Evolutionary conservation across 2,113 vertebrate genomes (phyloP).

Genomic region (Canis aureus): DNA sequence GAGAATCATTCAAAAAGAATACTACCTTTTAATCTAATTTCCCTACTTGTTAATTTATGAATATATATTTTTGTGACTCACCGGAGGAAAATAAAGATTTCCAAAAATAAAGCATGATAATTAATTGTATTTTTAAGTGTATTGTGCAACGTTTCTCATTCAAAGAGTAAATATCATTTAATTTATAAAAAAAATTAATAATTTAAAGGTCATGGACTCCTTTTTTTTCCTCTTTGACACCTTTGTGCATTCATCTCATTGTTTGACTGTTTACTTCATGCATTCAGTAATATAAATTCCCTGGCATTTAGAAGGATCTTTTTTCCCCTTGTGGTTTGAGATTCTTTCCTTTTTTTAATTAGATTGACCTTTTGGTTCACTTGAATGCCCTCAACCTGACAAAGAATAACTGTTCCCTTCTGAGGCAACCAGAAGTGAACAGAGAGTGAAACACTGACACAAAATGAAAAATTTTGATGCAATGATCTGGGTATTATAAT

Average conservation of each 20-base stretch:
- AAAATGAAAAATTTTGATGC: slow-evolving; percentile 85
- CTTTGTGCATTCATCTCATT: slow-evolving; percentile 80
- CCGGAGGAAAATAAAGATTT: slow-evolving; percentile 57
- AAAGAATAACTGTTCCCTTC: slow-evolving; percentile 84
- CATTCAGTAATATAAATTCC: slow-evolving; percentile 82
- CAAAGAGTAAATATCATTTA: slow-evolving; percentile 78
- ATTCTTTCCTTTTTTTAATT: slow-evolving; percentile 89
- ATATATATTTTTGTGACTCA: slow-evolving; percentile 65
- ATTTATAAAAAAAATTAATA: slow-evolving; percentile 75
- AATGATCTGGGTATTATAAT: slow-evolving; percentile 75
- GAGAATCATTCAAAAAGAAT: slow-evolving; percentile 62
- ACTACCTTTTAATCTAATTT: slow-evolving; percentile 71
- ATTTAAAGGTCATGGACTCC: slow-evolving; percentile 85
- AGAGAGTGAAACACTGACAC: slow-evolving; percentile 83
- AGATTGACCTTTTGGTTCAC: slow-evolving; percentile 89
- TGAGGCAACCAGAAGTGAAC: slow-evolving; percentile 81
- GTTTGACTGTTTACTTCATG: slow-evolving; percentile 84
- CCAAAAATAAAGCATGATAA: slow-evolving; percentile 36
- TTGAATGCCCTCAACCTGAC: slow-evolving; percentile 87
- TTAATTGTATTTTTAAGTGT: slow-evolving; percentile 74
- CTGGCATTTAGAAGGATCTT: slow-evolving; percentile 84
- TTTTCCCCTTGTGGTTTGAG: slow-evolving; percentile 79
- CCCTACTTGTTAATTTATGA: slow-evolving; percentile 58
- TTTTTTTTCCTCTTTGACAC: slow-evolving; percentile 81
- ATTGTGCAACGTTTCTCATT: slow-evolving; percentile 72